These are phyloP conservation scores for Ochotona princeps DNA, from an alignment of 2,113 vertebrate species.

Conservation along the genomic window DNA sequence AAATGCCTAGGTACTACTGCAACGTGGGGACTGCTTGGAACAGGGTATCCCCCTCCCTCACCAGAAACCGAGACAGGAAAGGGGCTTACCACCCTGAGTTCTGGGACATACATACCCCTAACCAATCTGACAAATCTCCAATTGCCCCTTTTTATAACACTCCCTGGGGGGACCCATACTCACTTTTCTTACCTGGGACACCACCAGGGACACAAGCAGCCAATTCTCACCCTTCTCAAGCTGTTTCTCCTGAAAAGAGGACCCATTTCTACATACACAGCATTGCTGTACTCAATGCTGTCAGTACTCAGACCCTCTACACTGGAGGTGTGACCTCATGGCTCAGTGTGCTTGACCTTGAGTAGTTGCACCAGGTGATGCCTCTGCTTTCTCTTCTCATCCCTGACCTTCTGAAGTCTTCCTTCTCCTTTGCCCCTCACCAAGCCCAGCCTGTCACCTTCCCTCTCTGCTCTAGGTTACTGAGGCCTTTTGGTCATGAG, in stretches of 20 bases:
- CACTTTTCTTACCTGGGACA: background rate
- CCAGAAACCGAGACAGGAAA: background rate
- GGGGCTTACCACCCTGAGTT: background rate
- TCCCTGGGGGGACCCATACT: background rate
- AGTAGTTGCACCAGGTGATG: fast-evolving
- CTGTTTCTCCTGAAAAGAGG: background rate
- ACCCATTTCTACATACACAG: background rate
- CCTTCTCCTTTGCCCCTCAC: background rate
- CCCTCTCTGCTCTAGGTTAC: slow-evolving; percentile 34
- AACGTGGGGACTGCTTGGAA: too few relatives aligned
- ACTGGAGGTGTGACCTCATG: background rate
- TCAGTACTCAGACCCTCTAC: background rate
- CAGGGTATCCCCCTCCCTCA: background rate
- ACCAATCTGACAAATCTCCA: background rate
- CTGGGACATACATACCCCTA: background rate
- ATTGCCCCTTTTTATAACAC: background rate
- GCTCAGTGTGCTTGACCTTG: background rate
- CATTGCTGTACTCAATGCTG: background rate
- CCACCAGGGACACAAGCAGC: background rate
- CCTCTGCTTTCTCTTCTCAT: background rate
- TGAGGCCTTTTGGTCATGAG: slow-evolving; percentile 66
- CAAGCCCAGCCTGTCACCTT: slow-evolving; percentile 55
- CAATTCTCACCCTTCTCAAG: background rate
- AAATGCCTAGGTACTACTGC: background rate
- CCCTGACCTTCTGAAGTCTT: fast-evolving